Conservation (phyloP, 2,797 vertebrate species). For the Chelon labrosus region DNA sequence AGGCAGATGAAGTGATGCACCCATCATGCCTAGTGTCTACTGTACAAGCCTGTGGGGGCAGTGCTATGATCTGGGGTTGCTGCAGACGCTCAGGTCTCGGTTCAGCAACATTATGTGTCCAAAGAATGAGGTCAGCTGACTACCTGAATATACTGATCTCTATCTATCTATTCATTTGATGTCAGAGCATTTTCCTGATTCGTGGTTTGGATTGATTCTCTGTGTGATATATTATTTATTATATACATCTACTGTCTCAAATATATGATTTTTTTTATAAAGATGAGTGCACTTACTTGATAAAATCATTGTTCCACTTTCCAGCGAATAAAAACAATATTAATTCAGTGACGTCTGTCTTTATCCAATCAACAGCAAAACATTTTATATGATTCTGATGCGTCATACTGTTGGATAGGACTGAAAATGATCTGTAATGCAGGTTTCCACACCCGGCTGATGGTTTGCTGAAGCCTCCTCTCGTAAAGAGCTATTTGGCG, state of each 20-base stretch:
- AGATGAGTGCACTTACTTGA: neutral
- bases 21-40: too few species aligned
- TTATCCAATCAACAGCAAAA: neutral
- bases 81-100: too few species aligned
- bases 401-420: neutral
- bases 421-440: neutral
- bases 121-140: too few species aligned
- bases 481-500: conserved; percentile 23
- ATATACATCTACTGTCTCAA: neutral
- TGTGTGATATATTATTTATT: too few species aligned
- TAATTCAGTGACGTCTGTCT: neutral
- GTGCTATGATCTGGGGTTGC: too few species aligned
- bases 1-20: too few species aligned
- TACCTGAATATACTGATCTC: too few species aligned
- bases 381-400: neutral
- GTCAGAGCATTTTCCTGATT: too few species aligned
- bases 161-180: too few species aligned
- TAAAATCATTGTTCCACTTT: neutral
- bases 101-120: too few species aligned
- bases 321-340: neutral
- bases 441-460: conserved; percentile 19
- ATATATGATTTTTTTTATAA: neutral
- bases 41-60: too few species aligned
- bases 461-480: conserved; percentile 26
- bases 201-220: too few species aligned